These are phyloP conservation scores for Odontomyia ornata DNA, from an alignment of 2,888 invertebrate genomes.

Conservation along the genomic window DNA sequence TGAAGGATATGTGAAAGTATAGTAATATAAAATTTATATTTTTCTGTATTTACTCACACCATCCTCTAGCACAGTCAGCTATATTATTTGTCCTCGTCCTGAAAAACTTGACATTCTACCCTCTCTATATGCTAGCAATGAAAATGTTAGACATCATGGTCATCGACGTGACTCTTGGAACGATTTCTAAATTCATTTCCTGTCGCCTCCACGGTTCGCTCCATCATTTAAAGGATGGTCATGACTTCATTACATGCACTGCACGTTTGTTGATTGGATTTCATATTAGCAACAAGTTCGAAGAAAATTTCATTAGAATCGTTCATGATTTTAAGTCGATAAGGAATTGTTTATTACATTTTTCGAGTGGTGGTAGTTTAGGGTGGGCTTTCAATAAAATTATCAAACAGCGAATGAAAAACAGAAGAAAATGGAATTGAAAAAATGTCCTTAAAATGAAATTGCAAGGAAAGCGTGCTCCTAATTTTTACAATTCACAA, in stretches of 20 bases:
- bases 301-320: too few species aligned
- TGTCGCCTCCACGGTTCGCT: neutral
- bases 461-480: too few species aligned
- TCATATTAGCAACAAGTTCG: too few species aligned
- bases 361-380: too few species aligned
- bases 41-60: neutral
- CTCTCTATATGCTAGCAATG: neutral
- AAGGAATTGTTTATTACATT: too few species aligned
- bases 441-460: too few species aligned
- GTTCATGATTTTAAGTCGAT: too few species aligned
- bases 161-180: neutral
- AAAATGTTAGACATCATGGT: neutral
- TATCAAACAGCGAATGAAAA: too few species aligned
- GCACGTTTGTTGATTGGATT: neutral
- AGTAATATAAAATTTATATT: neutral
- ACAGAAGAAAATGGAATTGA: too few species aligned
- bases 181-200: neutral
- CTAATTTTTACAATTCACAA: too few species aligned
- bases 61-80: neutral
- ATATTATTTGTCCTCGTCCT: neutral
- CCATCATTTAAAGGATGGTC: neutral
- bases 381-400: too few species aligned
- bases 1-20: neutral
- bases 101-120: neutral
- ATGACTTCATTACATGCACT: neutral